A percentile compares a stretch with the other conserved stretches of the same genome.
Conservation (phyloP, 2,888 invertebrate species). For the Scaptomyza cyrtandrae region DNA sequence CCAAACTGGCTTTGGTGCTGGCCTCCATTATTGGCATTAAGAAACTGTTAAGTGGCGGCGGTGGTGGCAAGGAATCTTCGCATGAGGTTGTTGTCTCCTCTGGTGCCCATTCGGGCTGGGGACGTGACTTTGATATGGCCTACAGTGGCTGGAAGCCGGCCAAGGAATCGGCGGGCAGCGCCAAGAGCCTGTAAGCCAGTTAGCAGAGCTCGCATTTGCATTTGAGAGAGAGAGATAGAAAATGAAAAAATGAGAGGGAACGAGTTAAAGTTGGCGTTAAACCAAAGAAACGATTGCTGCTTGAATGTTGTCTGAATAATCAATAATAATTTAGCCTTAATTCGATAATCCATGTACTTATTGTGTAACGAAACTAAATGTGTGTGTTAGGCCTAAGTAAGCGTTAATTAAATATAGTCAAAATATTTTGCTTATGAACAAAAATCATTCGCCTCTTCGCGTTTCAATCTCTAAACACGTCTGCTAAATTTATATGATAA, state of each 20-base stretch:
- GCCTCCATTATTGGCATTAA: slow-evolving; percentile 94
- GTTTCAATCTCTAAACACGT: slow-evolving; percentile 25
- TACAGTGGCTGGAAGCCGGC: slow-evolving; percentile 86
- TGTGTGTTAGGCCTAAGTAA: slow-evolving; percentile 80
- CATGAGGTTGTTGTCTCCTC: slow-evolving; percentile 90
- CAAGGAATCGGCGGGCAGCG: slow-evolving; percentile 67
- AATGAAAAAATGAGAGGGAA: neutral
- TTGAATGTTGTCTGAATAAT: slow-evolving; percentile 66
- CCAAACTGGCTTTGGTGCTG: slow-evolving; percentile 92
- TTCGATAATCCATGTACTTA: slow-evolving; percentile 47
- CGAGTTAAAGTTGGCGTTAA: slow-evolving; percentile 28
- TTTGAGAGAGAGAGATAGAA: slow-evolving; percentile 32
- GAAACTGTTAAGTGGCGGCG: slow-evolving; percentile 90
- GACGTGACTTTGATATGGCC: slow-evolving; percentile 87
- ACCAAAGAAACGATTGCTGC: slow-evolving; percentile 75
- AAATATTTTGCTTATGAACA: slow-evolving; percentile 54
- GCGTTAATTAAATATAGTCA: slow-evolving; percentile 71
- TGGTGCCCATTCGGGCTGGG: slow-evolving; percentile 90
- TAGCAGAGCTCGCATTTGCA: slow-evolving; percentile 58
- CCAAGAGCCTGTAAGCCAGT: slow-evolving; percentile 72
- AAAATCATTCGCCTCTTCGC: neutral
- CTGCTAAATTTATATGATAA: slow-evolving; percentile 68
- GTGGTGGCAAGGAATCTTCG: slow-evolving; percentile 87
- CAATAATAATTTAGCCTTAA: slow-evolving; percentile 70
- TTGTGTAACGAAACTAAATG: slow-evolving; percentile 69